Evolutionary conservation across 2,888 invertebrate species (phyloP).

Genomic region (Campoplex capitator): DNA sequence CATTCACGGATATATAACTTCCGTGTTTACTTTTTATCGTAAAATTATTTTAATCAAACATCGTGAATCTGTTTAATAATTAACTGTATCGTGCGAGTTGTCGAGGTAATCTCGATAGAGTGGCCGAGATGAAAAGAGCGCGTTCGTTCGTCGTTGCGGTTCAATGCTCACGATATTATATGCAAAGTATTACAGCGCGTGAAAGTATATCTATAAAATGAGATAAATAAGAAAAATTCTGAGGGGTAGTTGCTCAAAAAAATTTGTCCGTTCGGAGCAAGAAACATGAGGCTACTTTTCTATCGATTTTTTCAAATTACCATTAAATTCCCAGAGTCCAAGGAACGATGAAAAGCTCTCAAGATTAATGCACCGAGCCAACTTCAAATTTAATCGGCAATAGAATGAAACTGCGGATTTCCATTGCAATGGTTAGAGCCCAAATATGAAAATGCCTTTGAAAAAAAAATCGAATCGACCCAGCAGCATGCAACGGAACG

Average conservation of each 20-base stretch:
- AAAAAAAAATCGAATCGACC: too few relatives aligned
- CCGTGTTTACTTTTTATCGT: constrained; percentile 25
- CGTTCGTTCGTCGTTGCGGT: constrained; percentile 22
- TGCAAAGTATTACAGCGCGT: background rate
- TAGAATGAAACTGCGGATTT: too few relatives aligned
- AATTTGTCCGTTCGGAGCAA: background rate
- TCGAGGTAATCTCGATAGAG: constrained; percentile 43
- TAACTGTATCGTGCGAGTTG: constrained; percentile 40
- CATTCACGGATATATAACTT: constrained; percentile 6
- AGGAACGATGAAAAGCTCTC: background rate
- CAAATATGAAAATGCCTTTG: too few relatives aligned
- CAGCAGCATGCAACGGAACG: too few relatives aligned
- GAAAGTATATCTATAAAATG: constrained; percentile 1
- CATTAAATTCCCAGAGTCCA: background rate
- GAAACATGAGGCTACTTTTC: background rate
- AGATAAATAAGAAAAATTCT: background rate
- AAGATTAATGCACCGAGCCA: background rate
- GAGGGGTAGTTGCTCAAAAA: background rate
- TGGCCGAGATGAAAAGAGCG: constrained; percentile 28
- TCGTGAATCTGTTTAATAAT: constrained; percentile 47
- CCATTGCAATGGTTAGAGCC: too few relatives aligned
- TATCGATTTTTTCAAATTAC: too few relatives aligned
- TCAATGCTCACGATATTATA: constrained; percentile 47
- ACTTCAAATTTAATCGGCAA: too few relatives aligned
- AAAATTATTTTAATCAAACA: constrained; percentile 58